Evolutionary conservation across 1,140 invertebrate species (phyloP).

Genomic region (Sminthurides bifidus): DNA sequence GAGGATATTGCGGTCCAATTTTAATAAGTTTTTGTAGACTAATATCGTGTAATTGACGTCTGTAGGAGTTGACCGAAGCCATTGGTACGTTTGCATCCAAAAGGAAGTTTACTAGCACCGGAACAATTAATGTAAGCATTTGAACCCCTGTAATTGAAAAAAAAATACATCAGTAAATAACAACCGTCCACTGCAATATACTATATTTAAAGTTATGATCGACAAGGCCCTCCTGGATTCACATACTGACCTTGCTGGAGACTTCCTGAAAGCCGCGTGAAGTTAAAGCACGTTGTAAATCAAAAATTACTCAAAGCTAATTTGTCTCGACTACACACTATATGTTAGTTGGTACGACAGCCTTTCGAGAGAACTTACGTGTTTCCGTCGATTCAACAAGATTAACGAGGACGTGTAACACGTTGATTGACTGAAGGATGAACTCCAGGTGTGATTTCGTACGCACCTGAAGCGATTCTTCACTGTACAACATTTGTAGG

Average conservation of each 20-base stretch:
- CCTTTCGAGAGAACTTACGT: slow-evolving; percentile 46
- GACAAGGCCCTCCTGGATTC: not conserved
- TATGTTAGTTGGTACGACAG: too few relatives aligned
- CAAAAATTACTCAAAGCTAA: too few relatives aligned
- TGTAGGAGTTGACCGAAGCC: slow-evolving; percentile 72
- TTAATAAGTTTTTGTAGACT: slow-evolving; percentile 77
- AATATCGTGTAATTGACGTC: slow-evolving; percentile 62
- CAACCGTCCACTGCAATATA: not conserved
- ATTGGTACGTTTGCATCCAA: slow-evolving; percentile 55
- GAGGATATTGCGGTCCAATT: slow-evolving; percentile 79
- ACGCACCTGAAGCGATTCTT: slow-evolving; percentile 32
- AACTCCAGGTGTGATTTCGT: slow-evolving; percentile 23
- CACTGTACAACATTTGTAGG: slow-evolving; percentile 55
- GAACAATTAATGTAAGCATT: slow-evolving; percentile 73
- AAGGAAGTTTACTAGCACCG: slow-evolving; percentile 74
- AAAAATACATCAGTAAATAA: not conserved
- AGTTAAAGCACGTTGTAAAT: too few relatives aligned
- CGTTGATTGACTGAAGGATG: slow-evolving; percentile 18
- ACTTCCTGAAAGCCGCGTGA: too few relatives aligned
- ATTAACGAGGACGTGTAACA: slow-evolving; percentile 26
- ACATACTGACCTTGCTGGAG: not conserved
- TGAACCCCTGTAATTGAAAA: slow-evolving; percentile 57
- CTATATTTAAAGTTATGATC: not conserved
- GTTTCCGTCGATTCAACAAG: slow-evolving; percentile 25
- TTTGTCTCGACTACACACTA: too few relatives aligned